Base-by-base conservation (phyloP, 2,888 invertebrate genomes). In the Cynaeus angustus region DNA sequence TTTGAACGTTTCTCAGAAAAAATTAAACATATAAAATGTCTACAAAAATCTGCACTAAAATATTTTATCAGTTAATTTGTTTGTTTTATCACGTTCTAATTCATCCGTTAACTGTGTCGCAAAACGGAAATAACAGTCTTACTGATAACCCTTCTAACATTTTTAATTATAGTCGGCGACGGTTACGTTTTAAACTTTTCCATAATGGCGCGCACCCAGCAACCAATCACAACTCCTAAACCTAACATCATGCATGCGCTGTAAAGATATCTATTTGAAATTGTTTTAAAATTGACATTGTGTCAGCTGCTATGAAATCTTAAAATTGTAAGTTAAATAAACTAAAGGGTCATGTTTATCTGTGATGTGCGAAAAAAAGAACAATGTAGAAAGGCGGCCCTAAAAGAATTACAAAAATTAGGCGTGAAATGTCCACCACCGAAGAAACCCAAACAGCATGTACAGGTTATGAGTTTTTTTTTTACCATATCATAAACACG, bases 381-480 rank as follows among this genome's bases (percentile, higher is more conserved):
- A 71, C 87, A 88, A 79, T 84, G 89, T 13, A 85, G 86, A 64
- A 83, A 85, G 66, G 83, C 91, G 74, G 89, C 93, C 62, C 86
- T 91, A 12, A 88, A 88, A 71, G 91, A 93, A 83, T 85, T 93
- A 52, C 90, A 91, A 78, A 88, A 88, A 79, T 88, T 91, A 56
- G 93, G 93, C 41, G 87, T 93, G 74, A 93, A 93, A 82, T 91
- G 90, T 81, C 88, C 92, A 58, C 88, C 92, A 58, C 84, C 89
- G 50, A 93, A 92, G 80, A 92, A 92, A 81, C 86, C 85, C 62
- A 89, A 71, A 64, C 66, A 66, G 58, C 41, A 55, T 3, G 62
- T 68, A 64, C 33, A 68, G 68, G 68, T 68, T 68, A 64, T 65
- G 65, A 16, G 30, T 28, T 48, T 41, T 65, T 53, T 43, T 21